These are phyloP conservation scores for Folsomia manolachei DNA, from an alignment of 2,888 invertebrate genomes.

Conservation along the genomic window DNA sequence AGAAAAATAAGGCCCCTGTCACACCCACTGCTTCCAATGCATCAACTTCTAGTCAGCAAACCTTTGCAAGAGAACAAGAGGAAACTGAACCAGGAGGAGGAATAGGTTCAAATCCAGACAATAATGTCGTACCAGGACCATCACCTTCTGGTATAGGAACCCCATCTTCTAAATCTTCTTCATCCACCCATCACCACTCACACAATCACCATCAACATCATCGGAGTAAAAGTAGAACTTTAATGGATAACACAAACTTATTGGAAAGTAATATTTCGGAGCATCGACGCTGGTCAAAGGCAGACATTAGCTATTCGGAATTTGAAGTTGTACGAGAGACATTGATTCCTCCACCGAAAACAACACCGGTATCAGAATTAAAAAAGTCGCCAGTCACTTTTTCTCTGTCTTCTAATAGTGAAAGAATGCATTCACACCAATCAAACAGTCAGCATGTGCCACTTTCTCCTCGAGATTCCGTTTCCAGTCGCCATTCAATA, in stretches of 20 bases:
- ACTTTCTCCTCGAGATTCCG: background rate
- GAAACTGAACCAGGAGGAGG: too few relatives aligned
- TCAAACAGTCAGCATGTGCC: background rate
- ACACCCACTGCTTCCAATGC: conserved; percentile 42
- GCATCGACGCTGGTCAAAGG: conserved; percentile 48
- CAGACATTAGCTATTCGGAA: conserved; percentile 50
- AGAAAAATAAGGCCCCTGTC: conserved; percentile 44
- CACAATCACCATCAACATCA: conserved; percentile 22
- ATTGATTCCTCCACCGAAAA: conserved; percentile 21
- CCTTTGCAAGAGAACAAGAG: too few relatives aligned
- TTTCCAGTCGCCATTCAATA: background rate
- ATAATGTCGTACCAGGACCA: background rate
- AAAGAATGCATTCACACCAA: too few relatives aligned
- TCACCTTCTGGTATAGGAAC: conserved; percentile 1
- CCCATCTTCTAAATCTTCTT: background rate
- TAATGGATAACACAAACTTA: conserved; percentile 37
- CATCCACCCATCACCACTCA: conserved; percentile 16
- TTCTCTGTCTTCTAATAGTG: background rate
- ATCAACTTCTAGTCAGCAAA: conserved; percentile 44
- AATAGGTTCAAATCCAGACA: background rate
- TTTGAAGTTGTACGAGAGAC: conserved; percentile 49
- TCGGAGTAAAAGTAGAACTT: conserved; percentile 40
- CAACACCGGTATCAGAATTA: background rate
- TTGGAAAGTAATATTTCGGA: conserved; percentile 36
- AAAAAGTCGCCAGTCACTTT: background rate